phyloP scores from a whole-genome alignment of 2,797 vertebrate species.

The Fringilla coelebs region DNA sequence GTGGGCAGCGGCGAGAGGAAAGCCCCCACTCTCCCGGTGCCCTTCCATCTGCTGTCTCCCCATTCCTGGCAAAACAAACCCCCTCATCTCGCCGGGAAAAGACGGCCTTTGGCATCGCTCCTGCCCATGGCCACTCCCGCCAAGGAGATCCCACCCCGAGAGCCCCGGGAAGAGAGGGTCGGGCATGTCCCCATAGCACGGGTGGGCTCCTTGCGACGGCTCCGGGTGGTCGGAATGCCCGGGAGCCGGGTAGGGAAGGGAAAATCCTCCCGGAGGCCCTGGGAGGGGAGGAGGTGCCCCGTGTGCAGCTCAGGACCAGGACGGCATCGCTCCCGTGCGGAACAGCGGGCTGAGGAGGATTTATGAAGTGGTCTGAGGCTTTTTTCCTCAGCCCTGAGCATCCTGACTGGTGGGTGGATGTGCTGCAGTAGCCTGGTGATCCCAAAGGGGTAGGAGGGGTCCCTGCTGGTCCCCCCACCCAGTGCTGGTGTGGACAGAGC shows the following conservation, averaged over 20 bases:
- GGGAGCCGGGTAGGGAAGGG: neutral
- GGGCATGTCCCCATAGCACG: fast-evolving
- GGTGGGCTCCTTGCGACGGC: neutral
- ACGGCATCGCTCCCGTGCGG: neutral
- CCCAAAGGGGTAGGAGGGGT: neutral
- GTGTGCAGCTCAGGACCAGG: neutral
- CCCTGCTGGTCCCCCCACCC: neutral
- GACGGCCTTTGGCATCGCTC: neutral
- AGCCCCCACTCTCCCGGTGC: neutral
- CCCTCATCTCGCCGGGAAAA: neutral
- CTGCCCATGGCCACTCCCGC: neutral
- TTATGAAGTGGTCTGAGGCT: neutral
- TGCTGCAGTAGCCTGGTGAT: neutral
- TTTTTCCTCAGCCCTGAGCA: neutral
- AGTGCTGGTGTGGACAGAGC: neutral
- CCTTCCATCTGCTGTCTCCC: neutral
- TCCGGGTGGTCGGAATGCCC: fast-evolving
- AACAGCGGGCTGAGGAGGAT: neutral
- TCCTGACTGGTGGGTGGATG: neutral
- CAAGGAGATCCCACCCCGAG: neutral
- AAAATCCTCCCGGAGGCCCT: neutral
- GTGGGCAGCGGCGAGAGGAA: neutral
- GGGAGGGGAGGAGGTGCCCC: neutral
- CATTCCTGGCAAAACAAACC: neutral
- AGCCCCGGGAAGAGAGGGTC: neutral